Evolutionary conservation across 2,888 invertebrate species (phyloP).

Genomic region (Leucoptera coffeella): DNA sequence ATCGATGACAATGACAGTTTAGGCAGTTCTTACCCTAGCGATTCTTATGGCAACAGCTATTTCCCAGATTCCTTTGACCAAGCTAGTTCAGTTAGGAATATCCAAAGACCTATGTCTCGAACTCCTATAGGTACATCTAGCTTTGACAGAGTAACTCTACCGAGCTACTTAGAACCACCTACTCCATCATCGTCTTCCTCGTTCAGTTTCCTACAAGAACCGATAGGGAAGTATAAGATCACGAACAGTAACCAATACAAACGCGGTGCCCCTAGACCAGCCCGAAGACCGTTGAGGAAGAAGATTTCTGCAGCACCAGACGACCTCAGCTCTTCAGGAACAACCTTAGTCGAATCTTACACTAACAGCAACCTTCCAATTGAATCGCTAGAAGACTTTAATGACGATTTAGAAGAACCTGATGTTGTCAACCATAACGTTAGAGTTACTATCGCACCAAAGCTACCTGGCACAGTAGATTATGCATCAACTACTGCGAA

Average conservation of each 20-base stretch:
- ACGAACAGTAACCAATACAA: constrained; percentile 23
- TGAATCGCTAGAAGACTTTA: constrained; percentile 27
- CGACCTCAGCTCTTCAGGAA: constrained; percentile 34
- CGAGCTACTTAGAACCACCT: constrained; percentile 43
- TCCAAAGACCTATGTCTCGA: constrained; percentile 19
- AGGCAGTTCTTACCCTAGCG: constrained; percentile 18
- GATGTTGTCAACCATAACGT: constrained; percentile 17
- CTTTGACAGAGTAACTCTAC: constrained; percentile 27
- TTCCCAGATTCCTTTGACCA: constrained; percentile 39
- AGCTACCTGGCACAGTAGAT: constrained; percentile 23
- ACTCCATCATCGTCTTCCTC: constrained; percentile 28
- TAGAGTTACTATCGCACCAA: constrained; percentile 28
- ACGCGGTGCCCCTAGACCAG: constrained; percentile 27
- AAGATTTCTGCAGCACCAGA: constrained; percentile 31
- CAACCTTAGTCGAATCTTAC: constrained; percentile 26
- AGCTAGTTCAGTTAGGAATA: constrained; percentile 28
- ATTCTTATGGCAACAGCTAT: constrained; percentile 38
- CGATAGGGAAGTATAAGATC: constrained; percentile 23
- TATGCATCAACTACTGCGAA: constrained; percentile 12
- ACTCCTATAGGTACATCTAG: constrained; percentile 14
- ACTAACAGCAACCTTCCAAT: constrained; percentile 15
- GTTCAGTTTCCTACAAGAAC: constrained; percentile 26
- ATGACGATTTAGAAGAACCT: constrained; percentile 20
- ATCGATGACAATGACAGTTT: constrained; percentile 20
- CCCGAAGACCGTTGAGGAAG: constrained; percentile 34